Percentiles rank a stretch among this genome's conserved stretches.
These are phyloP conservation scores for Poeciliopsis turrubarensis DNA, from an alignment of 2,113 vertebrate species.

Conservation along the genomic window DNA sequence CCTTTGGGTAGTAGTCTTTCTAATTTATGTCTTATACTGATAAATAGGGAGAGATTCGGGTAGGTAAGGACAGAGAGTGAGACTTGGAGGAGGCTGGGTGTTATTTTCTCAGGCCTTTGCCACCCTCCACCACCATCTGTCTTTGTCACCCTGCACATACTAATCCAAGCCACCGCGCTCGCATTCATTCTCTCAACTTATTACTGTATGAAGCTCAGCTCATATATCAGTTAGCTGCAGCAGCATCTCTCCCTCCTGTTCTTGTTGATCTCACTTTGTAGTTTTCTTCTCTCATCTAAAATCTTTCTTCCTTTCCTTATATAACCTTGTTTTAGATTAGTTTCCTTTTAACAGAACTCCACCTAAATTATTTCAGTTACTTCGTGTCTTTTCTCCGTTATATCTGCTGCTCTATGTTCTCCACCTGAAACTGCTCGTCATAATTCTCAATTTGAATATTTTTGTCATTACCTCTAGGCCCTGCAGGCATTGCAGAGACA, in stretches of 20 bases:
- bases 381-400: neutral
- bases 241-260: slow-evolving; percentile 16
- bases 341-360: neutral
- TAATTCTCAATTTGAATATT: neutral
- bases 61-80: slow-evolving; percentile 4
- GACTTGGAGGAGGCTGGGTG: slow-evolving; percentile 12
- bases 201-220: slow-evolving; percentile 30
- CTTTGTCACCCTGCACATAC: slow-evolving; percentile 38
- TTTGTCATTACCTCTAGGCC: slow-evolving; percentile 77
- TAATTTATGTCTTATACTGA: neutral
- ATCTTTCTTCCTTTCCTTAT: neutral
- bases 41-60: slow-evolving; percentile 4
- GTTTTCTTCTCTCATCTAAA: neutral
- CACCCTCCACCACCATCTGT: slow-evolving; percentile 46
- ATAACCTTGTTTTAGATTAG: neutral
- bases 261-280: neutral
- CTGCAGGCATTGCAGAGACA: slow-evolving; percentile 95
- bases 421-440: neutral
- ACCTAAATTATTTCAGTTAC: neutral
- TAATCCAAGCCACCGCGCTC: slow-evolving; percentile 39
- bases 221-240: slow-evolving; percentile 45
- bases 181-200: slow-evolving; percentile 45
- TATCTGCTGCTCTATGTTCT: neutral
- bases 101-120: slow-evolving; percentile 37
- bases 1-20: neutral